phyloP scores from a whole-genome alignment of 2,888 invertebrate genomes.

The Acrocyrtus sp. region DNA sequence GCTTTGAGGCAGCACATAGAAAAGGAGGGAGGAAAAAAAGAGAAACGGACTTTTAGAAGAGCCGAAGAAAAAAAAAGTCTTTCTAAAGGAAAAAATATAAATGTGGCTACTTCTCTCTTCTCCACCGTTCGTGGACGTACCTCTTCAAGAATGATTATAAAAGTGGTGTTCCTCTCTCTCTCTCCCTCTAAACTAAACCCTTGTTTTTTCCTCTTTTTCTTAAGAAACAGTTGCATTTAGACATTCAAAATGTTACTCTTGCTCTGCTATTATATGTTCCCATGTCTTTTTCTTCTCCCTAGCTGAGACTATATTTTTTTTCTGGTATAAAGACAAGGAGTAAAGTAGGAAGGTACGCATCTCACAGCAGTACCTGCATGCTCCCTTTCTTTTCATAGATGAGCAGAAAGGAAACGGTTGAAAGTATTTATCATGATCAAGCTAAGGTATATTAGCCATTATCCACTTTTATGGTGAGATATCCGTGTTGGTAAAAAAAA shows the following conservation, averaged over 20 bases:
- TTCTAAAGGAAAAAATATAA: background rate
- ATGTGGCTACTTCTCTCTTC: background rate
- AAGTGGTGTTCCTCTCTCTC: background rate
- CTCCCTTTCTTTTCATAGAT: background rate
- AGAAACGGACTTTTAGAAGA: background rate
- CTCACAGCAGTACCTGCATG: background rate
- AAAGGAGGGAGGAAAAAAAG: too few relatives aligned
- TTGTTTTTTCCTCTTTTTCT: background rate
- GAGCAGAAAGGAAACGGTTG: slow-evolving; percentile 20
- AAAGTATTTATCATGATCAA: slow-evolving; percentile 10
- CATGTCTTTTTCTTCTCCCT: slow-evolving; percentile 13
- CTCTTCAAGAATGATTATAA: background rate
- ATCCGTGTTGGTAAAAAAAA: background rate
- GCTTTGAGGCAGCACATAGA: too few relatives aligned
- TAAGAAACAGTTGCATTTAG: background rate
- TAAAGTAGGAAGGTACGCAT: background rate
- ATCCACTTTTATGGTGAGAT: background rate
- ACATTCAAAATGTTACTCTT: too few relatives aligned
- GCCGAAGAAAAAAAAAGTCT: background rate
- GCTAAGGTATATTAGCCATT: background rate
- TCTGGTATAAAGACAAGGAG: background rate
- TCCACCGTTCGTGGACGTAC: background rate
- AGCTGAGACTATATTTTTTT: background rate
- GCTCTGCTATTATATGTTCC: background rate
- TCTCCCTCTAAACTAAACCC: background rate